A percentile compares a stretch with the other conserved stretches of the same genome.
phyloP scores from a whole-genome alignment of 53 echinoderm and acorn worm species.

The Crossaster papposus region DNA sequence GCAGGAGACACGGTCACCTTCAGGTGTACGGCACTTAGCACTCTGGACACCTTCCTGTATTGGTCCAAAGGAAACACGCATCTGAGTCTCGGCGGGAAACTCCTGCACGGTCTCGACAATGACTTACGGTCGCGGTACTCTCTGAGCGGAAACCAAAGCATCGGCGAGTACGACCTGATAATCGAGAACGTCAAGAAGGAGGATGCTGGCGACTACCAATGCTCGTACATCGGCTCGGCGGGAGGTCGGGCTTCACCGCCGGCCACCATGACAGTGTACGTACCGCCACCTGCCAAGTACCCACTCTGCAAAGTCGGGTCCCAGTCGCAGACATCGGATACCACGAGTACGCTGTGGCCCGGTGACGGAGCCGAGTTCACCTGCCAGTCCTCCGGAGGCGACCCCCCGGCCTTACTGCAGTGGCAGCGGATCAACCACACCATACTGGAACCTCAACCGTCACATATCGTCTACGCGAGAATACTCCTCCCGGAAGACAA shows the following conservation, averaged over 20 bases:
- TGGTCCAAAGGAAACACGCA: conserved; percentile 82
- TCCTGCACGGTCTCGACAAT: conserved; percentile 59
- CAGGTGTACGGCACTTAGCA: conserved; percentile 52
- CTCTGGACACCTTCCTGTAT: conserved; percentile 28
- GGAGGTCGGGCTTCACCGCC: conserved; percentile 72
- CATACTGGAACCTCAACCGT: conserved; percentile 68
- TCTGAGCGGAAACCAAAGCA: conserved; percentile 71
- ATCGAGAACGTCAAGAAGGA: conserved; percentile 70
- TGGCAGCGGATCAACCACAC: conserved; percentile 81
- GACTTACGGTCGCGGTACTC: conserved; percentile 72
- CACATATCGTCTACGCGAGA: conserved; percentile 72
- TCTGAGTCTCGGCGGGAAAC: conserved; percentile 69
- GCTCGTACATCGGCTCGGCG: conserved; percentile 70
- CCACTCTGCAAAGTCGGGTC: conserved; percentile 75
- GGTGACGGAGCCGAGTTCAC: conserved; percentile 77
- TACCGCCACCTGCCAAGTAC: conserved; percentile 76
- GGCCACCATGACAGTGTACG: conserved; percentile 76
- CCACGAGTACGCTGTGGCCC: conserved; percentile 73
- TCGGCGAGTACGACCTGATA: conserved; percentile 78
- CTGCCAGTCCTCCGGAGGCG: conserved; percentile 83
- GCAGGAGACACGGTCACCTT: conserved; percentile 69
- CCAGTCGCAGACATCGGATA: conserved; percentile 43
- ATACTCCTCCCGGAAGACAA: conserved; percentile 88
- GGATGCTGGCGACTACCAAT: conserved; percentile 80
- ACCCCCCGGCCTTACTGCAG: conserved; percentile 80